Evolutionary conservation across 2,113 vertebrate genomes (phyloP).

Genomic region (Ailurus styani): DNA sequence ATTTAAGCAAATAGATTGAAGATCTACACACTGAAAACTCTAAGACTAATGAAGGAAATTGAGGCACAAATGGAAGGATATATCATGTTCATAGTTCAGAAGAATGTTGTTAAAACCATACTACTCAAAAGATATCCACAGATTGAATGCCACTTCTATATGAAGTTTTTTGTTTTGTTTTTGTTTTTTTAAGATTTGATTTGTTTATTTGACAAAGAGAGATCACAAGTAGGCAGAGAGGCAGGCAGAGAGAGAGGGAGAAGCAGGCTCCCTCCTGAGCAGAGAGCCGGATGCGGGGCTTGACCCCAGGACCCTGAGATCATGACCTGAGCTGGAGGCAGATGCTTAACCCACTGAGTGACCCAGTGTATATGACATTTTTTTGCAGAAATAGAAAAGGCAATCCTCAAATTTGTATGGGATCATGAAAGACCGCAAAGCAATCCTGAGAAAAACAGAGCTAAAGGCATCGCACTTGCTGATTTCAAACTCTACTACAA

Average conservation of each 20-base stretch:
- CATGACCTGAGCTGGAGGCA: too few species aligned
- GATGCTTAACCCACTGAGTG: too few species aligned
- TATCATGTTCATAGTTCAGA: background rate
- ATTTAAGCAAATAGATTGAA: background rate
- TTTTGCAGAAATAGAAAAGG: background rate
- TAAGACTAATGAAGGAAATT: background rate
- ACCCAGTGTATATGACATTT: too few species aligned
- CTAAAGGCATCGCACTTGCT: background rate
- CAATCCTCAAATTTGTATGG: background rate
- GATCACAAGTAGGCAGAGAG: too few species aligned
- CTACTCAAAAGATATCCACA: background rate
- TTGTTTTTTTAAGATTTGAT: too few species aligned
- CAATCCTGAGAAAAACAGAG: background rate
- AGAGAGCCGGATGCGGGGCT: too few species aligned
- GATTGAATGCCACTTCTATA: background rate
- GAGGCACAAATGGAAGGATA: background rate
- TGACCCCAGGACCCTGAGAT: too few species aligned
- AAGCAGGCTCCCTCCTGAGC: too few species aligned
- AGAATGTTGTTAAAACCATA: background rate
- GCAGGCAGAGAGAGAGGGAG: too few species aligned
- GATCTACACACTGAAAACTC: background rate
- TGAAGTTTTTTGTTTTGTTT: too few species aligned
- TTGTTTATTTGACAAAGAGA: too few species aligned
- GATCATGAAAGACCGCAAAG: background rate
- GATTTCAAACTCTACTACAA: background rate